Base-by-base conservation (phyloP, 2,113 vertebrate species). In the Etheostoma cragini region DNA sequence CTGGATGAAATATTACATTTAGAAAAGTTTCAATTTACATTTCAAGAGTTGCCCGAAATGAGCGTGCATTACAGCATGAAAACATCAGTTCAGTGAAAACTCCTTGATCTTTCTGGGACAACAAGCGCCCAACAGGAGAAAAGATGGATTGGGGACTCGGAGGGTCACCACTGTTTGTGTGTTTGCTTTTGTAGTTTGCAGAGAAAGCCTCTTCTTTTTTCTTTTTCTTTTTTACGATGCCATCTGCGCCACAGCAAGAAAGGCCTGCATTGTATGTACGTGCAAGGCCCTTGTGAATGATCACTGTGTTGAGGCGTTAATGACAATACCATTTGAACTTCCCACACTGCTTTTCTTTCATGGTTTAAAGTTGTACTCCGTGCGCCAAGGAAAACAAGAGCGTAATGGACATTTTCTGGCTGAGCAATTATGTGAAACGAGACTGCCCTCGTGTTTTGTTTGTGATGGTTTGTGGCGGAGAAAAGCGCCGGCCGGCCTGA, bases 121-220 rank as follows among this genome's bases (percentile, higher is more conserved):
- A 89, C 85, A 76, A 85, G 85, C 53, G 0, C 84, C 84, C 92
- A 91, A 93, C 94, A 91, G 92, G 85, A 93, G 90, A 90, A 85
- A 93, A 95, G 94, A 95, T 94, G 93, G 90, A 95, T 94, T 85
- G 91, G 60, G 84, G 91, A 91, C 92, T 92, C 86, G 8, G 83
- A 88, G 91, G 93, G 94, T 95, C 93, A 91, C 89, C 87, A 76
- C 89, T 94, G 93, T 93, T 95, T 94, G 94, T 94, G 89, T 95
- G 94, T 95, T 95, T 95, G 93, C 93, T 90, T 94, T 95, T 79
- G 72, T 76, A 94, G 93, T 95, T 95, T 94, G 94, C 85, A 82
- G 81, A 93, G 83, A 90, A 93, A 86, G 86, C 84, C 78, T 87
- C 72, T 83, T 30, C 30, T 30, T 30, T 76, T 90, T 76, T 85